Evolutionary conservation across 2,113 vertebrate genomes (phyloP).

Genomic region (Pluvialis apricaria): DNA sequence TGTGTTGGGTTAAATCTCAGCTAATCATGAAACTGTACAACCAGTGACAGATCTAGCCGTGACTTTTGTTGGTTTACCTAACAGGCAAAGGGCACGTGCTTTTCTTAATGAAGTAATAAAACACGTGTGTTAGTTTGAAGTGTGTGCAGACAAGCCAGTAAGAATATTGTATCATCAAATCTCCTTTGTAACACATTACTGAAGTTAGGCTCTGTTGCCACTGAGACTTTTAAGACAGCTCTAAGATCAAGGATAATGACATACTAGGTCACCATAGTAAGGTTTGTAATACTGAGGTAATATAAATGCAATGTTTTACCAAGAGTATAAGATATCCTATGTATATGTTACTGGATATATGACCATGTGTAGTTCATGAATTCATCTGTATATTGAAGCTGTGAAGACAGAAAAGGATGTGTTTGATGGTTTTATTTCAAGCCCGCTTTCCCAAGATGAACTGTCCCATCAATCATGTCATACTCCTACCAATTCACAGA

Average conservation of each 20-base stretch:
- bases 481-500: neutral
- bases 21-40: neutral
- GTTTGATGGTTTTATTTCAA: neutral
- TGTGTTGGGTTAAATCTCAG: neutral
- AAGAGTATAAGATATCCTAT: neutral
- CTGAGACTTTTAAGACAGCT: neutral
- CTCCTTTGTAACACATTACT: neutral
- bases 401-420: neutral
- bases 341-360: neutral
- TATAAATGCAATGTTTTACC: neutral
- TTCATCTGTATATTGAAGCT: neutral
- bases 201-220: neutral
- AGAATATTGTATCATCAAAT: neutral
- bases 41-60: neutral
- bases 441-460: neutral
- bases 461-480: neutral
- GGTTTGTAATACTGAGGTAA: neutral
- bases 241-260: neutral
- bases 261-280: neutral
- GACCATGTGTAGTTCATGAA: neutral
- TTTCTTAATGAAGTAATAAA: neutral
- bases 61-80: neutral
- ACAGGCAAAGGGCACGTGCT: neutral
- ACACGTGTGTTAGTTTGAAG: neutral
- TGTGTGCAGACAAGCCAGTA: neutral